Evolutionary conservation across 2,888 invertebrate genomes (phyloP).

Genomic region (Drosophila anomalata): DNA sequence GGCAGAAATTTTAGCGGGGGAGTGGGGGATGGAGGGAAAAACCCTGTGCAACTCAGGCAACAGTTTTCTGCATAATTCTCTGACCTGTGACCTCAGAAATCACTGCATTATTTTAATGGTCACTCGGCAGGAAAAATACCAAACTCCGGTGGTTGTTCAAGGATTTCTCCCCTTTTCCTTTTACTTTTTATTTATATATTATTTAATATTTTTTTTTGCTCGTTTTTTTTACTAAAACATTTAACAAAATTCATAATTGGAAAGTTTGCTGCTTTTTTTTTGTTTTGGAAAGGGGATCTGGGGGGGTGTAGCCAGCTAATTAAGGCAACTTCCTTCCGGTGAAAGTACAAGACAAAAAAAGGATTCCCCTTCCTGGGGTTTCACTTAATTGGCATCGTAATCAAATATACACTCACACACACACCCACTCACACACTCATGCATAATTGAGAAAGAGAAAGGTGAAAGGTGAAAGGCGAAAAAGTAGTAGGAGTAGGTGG

Average conservation of each 20-base stretch:
- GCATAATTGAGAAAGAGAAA: constrained; percentile 73
- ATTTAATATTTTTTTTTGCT: neutral
- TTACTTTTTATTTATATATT: neutral
- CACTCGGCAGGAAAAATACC: constrained; percentile 22
- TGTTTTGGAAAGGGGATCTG: neutral
- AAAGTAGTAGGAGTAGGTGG: constrained; percentile 2
- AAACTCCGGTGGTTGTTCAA: neutral
- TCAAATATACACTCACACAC: constrained; percentile 54
- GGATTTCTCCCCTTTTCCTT: neutral
- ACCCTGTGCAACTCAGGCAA: neutral
- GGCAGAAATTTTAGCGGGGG: neutral
- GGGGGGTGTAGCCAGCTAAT: constrained; percentile 46
- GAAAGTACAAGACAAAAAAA: constrained; percentile 10
- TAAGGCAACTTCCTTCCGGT: constrained; percentile 55
- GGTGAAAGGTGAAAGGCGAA: constrained; percentile 43
- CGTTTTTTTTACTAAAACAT: constrained; percentile 5
- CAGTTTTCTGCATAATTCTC: constrained; percentile 59
- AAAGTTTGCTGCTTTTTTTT: constrained; percentile 56
- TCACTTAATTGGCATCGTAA: constrained; percentile 68
- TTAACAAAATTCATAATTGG: constrained; percentile 54
- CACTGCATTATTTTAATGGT: constrained; percentile 74
- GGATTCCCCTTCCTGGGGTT: neutral
- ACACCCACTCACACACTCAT: constrained; percentile 39
- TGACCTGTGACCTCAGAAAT: constrained; percentile 57
- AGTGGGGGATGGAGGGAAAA: neutral